phyloP scores from a whole-genome alignment of 2,888 invertebrate genomes.

The Tenthredo notha region DNA sequence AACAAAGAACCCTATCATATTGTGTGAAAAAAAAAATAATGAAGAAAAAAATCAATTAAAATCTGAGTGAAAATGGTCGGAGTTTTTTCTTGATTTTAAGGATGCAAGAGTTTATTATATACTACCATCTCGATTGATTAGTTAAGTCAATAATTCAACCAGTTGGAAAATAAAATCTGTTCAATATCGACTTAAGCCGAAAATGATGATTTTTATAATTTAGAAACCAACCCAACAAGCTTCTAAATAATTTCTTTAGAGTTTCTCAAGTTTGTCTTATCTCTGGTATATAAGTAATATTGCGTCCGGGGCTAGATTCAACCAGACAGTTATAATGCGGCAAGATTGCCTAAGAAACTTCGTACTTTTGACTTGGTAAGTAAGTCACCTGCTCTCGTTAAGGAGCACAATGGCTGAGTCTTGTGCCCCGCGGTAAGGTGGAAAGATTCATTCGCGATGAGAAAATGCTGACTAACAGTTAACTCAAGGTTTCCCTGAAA shows the following conservation, averaged over 20 bases:
- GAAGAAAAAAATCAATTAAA: conserved; percentile 4
- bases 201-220: neutral
- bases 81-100: neutral
- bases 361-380: conserved; percentile 45
- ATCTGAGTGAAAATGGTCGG: neutral
- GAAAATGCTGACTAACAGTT: conserved; percentile 44
- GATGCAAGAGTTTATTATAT: neutral
- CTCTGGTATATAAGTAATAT: conserved; percentile 13
- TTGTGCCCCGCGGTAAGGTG: conserved; percentile 26
- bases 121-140: neutral
- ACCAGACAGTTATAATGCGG: conserved; percentile 4
- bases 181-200: neutral
- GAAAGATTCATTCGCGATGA: conserved; percentile 45
- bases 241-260: conserved; percentile 31
- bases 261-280: conserved; percentile 49
- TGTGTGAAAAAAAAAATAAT: neutral
- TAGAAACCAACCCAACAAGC: neutral
- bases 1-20: conserved; percentile 3
- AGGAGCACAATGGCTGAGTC: conserved; percentile 46
- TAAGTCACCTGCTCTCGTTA: conserved; percentile 51
- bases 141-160: neutral
- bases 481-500: conserved; percentile 46
- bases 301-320: conserved; percentile 21
- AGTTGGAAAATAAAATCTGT: neutral
- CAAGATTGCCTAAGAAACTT: conserved; percentile 48